These are phyloP conservation scores for Limanda limanda DNA, from an alignment of 2,113 vertebrate species.

Conservation along the genomic window DNA sequence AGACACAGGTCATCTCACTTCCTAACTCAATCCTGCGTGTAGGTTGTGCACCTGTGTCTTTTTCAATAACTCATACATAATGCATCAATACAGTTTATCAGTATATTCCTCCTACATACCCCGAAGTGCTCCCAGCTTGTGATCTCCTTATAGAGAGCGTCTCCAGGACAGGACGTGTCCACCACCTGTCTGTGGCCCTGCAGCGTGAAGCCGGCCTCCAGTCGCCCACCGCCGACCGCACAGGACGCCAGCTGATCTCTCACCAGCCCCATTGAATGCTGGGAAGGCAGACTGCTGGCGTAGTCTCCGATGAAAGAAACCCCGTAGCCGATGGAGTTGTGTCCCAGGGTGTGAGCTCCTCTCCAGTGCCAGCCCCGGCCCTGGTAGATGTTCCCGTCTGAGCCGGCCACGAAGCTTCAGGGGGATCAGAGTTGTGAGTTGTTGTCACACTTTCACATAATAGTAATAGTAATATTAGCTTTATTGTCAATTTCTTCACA, in stretches of 20 bases:
- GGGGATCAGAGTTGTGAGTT: not conserved
- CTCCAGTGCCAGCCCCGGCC: slow-evolving; percentile 89
- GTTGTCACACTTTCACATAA: too few relatives aligned
- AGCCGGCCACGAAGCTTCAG: slow-evolving; percentile 88
- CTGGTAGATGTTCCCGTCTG: slow-evolving; percentile 89
- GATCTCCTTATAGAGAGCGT: slow-evolving; percentile 84
- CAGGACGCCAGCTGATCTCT: slow-evolving; percentile 83
- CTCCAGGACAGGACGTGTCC: slow-evolving; percentile 85
- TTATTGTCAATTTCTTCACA: too few relatives aligned
- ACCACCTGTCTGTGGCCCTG: slow-evolving; percentile 88
- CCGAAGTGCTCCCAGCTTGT: slow-evolving; percentile 83
- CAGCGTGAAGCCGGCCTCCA: slow-evolving; percentile 78
- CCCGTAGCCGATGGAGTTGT: slow-evolving; percentile 88
- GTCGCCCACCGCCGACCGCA: slow-evolving; percentile 60
- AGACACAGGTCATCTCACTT: too few relatives aligned
- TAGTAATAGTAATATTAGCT: too few relatives aligned
- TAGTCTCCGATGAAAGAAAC: slow-evolving; percentile 89
- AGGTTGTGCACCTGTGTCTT: too few relatives aligned
- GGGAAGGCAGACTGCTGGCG: slow-evolving; percentile 69
- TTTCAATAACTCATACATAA: too few relatives aligned
- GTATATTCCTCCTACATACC: slow-evolving; percentile 43
- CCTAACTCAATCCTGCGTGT: too few relatives aligned
- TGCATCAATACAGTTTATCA: too few relatives aligned
- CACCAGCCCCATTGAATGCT: slow-evolving; percentile 77
- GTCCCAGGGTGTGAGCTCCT: slow-evolving; percentile 88